Percentiles rank a stretch among this genome's conserved stretches.
Evolutionary conservation across 2,113 vertebrate genomes (phyloP).

Genomic region (Silurus glanis): DNA sequence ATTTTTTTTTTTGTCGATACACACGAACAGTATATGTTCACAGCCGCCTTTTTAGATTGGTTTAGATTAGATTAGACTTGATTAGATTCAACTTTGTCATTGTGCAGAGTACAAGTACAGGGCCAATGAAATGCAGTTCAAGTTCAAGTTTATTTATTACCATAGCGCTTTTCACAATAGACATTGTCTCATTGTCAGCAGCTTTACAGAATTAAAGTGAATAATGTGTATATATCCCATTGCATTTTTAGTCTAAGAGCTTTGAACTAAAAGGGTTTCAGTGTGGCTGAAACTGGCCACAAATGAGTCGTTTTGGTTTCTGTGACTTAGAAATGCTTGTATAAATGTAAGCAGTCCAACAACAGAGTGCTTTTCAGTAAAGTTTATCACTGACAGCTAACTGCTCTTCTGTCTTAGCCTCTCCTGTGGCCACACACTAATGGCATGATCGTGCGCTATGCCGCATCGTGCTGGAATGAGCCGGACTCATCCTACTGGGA

Average conservation of each 20-base stretch:
- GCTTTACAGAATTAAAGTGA: neutral
- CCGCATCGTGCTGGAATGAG: slow-evolving; percentile 55
- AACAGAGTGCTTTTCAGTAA: neutral
- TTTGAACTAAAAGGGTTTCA: neutral
- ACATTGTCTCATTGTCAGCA: neutral
- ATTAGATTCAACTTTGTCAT: too few species aligned
- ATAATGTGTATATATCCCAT: neutral
- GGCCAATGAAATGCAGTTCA: too few species aligned
- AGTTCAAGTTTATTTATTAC: too few species aligned
- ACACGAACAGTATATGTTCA: too few species aligned
- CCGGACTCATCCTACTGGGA: slow-evolving; percentile 22
- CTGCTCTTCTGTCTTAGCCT: slow-evolving; percentile 47
- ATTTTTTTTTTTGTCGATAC: neutral
- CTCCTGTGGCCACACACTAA: slow-evolving; percentile 56
- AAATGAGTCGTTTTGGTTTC: neutral
- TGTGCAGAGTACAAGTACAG: too few species aligned
- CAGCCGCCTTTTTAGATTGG: too few species aligned
- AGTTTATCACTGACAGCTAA: too few species aligned
- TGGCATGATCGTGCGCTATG: slow-evolving; percentile 59
- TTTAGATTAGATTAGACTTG: too few species aligned
- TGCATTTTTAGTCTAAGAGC: neutral
- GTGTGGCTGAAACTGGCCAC: neutral
- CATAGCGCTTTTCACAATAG: too few species aligned
- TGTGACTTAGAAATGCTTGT: neutral
- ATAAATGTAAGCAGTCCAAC: neutral